These are phyloP conservation scores for Anoplophora glabripennis DNA, from an alignment of 1,140 invertebrate species.

Conservation along the genomic window DNA sequence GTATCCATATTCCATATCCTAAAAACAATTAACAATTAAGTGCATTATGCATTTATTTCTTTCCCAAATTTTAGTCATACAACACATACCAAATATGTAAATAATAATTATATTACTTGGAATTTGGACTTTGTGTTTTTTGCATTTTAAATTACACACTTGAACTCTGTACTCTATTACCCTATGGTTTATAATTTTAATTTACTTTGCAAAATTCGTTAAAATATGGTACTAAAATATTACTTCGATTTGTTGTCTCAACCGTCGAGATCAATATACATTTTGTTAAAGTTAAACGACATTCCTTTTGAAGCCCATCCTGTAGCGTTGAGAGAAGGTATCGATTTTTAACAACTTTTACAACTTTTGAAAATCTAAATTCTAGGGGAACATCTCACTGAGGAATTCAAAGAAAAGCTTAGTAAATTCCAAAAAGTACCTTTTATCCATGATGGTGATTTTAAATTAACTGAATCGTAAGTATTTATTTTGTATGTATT, in stretches of 20 bases:
- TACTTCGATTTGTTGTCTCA: conserved; percentile 72
- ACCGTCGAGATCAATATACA: conserved; percentile 67
- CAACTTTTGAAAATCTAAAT: conserved; percentile 24
- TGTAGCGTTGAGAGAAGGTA: conserved; percentile 58
- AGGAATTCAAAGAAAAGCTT: conserved; percentile 66
- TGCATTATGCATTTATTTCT: too few relatives aligned
- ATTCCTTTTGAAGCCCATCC: conserved; percentile 60
- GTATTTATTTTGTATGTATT: too few relatives aligned
- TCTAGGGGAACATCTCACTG: conserved; percentile 69
- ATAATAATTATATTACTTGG: too few relatives aligned
- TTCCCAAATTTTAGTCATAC: too few relatives aligned
- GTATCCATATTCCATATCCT: too few relatives aligned
- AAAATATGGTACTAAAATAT: conserved; percentile 52
- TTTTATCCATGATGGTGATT: conserved; percentile 74
- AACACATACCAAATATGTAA: too few relatives aligned
- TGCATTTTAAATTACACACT: too few relatives aligned
- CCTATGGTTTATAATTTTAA: too few relatives aligned
- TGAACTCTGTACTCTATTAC: too few relatives aligned
- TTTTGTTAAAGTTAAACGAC: conserved; percentile 62
- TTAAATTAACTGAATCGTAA: conserved; percentile 78
- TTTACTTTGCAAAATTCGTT: too few relatives aligned
- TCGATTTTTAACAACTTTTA: conserved; percentile 12
- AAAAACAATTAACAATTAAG: too few relatives aligned
- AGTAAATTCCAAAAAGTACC: conserved; percentile 78
- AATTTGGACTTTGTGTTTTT: too few relatives aligned